These are phyloP conservation scores for Spheniscus mendiculus DNA, from an alignment of 2,113 vertebrate species.

Conservation along the genomic window DNA sequence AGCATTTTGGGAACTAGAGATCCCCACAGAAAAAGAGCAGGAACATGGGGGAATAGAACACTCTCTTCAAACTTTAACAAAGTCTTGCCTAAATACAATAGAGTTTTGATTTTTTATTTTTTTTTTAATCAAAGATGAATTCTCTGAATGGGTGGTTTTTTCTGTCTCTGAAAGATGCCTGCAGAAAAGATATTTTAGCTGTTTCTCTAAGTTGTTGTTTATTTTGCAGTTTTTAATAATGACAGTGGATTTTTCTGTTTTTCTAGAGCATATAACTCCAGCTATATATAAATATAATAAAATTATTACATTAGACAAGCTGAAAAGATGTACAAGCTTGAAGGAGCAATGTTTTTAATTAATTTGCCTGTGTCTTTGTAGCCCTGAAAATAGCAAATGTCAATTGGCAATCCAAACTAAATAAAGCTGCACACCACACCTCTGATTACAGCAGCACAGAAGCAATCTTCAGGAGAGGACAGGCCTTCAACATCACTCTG, in stretches of 20 bases:
- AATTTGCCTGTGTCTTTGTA: background rate
- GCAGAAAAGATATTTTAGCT: background rate
- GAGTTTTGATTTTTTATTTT: background rate
- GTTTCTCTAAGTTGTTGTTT: background rate
- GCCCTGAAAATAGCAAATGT: background rate
- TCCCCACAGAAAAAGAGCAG: background rate
- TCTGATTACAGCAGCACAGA: constrained; percentile 77
- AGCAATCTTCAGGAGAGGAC: constrained; percentile 81
- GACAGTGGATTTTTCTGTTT: background rate
- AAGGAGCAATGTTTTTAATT: background rate
- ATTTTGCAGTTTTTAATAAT: background rate
- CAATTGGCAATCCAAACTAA: constrained; percentile 68
- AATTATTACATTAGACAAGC: background rate
- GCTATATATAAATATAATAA: background rate
- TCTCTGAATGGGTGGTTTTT: background rate
- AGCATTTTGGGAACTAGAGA: background rate
- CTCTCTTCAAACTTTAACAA: background rate
- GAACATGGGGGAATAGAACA: background rate
- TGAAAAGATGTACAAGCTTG: background rate
- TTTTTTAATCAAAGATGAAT: background rate
- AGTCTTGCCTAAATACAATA: background rate
- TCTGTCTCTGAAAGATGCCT: background rate
- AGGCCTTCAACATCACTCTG: constrained; percentile 72
- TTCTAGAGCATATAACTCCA: background rate
- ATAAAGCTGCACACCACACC: constrained; percentile 82